These are phyloP conservation scores for Drosophila novamexicana DNA, from an alignment of 1,140 invertebrate species.

Conservation along the genomic window DNA sequence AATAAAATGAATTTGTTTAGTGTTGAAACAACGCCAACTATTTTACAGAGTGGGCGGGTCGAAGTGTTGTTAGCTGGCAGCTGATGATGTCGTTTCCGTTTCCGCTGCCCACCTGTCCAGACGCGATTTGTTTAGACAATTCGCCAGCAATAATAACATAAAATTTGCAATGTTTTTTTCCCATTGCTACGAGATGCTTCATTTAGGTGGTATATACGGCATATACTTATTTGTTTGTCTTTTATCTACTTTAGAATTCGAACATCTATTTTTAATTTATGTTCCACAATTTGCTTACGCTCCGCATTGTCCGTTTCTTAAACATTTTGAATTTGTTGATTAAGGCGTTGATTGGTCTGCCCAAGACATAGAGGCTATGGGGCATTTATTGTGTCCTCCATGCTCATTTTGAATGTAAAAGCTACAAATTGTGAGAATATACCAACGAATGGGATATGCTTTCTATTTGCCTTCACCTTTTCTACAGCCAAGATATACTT, in stretches of 20 bases:
- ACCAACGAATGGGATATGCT: too few relatives aligned
- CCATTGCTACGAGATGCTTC: not conserved
- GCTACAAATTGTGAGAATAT: too few relatives aligned
- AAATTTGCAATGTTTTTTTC: slow-evolving; percentile 11
- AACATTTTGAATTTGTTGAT: not conserved
- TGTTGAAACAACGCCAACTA: slow-evolving; percentile 33
- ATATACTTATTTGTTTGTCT: not conserved
- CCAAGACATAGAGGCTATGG: too few relatives aligned
- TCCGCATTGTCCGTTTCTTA: not conserved
- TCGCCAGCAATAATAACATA: slow-evolving; percentile 29
- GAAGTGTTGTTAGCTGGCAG: slow-evolving; percentile 3
- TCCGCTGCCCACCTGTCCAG: slow-evolving; percentile 40
- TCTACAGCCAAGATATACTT: too few relatives aligned
- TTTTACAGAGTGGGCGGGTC: not conserved
- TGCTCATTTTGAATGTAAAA: too few relatives aligned
- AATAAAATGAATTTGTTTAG: slow-evolving; percentile 60
- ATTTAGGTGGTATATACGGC: not conserved
- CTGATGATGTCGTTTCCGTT: slow-evolving; percentile 42
- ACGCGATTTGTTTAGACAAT: slow-evolving; percentile 32
- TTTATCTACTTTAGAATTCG: not conserved
- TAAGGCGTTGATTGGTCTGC: too few relatives aligned
- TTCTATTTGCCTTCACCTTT: too few relatives aligned
- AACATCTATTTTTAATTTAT: slow-evolving; percentile 2
- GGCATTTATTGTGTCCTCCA: too few relatives aligned
- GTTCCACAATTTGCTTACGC: not conserved